Conservation (phyloP, 2,888 invertebrate genomes). For the Andrena praecox region DNA sequence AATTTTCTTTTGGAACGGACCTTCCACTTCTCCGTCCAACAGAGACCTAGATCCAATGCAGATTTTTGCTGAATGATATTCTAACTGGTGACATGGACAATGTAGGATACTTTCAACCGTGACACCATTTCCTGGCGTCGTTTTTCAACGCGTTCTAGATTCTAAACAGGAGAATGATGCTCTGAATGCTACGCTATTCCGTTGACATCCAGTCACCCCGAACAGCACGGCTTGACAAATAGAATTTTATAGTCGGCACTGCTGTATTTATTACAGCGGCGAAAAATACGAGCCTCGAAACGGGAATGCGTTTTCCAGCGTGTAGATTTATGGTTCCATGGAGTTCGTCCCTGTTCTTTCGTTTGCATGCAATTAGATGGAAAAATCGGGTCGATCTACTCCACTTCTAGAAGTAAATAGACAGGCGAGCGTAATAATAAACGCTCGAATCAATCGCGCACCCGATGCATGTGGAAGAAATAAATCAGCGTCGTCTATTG, state of each 20-base stretch:
- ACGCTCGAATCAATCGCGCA: not conserved
- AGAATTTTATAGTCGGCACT: constrained; percentile 41
- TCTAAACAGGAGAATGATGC: constrained; percentile 39
- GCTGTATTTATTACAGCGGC: constrained; percentile 39
- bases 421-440: not conserved
- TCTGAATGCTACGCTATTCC: constrained; percentile 42
- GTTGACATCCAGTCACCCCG: constrained; percentile 30
- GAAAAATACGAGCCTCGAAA: constrained; percentile 35
- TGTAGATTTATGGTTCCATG: constrained; percentile 16
- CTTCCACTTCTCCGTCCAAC: not conserved
- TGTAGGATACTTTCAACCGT: constrained; percentile 48
- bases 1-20: not conserved
- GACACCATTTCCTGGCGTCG: constrained; percentile 47
- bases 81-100: constrained; percentile 2
- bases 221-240: constrained; percentile 46
- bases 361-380: not conserved
- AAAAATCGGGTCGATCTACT: too few species aligned
- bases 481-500: not conserved
- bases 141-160: constrained; percentile 60
- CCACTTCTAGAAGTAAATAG: too few species aligned
- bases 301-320: constrained; percentile 8
- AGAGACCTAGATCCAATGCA: not conserved
- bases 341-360: not conserved
- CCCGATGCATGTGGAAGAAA: not conserved
- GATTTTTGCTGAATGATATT: constrained; percentile 27